A percentile compares a stretch with the other conserved stretches of the same genome.
Conservation (phyloP, 2,113 vertebrate genomes). For the Ammospiza caudacuta region DNA sequence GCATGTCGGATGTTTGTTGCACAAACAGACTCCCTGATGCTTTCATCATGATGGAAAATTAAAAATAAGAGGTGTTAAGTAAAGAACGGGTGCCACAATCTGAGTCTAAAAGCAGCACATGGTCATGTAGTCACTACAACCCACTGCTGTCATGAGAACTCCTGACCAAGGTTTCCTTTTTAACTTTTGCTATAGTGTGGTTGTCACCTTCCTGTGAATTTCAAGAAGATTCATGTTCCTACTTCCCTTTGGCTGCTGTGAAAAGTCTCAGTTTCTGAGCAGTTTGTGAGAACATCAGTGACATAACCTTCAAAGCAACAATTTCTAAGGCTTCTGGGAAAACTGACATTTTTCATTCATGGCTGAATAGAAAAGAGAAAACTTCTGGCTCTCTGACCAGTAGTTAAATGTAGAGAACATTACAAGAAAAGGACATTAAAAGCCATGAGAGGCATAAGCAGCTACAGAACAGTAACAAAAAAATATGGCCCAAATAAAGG, state of each 20-base stretch:
- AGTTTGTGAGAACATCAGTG: neutral
- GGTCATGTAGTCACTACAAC: neutral
- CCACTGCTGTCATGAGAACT: neutral
- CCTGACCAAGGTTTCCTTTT: neutral
- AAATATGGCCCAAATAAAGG: neutral
- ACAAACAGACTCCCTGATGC: neutral
- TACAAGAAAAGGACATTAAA: neutral
- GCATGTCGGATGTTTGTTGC: neutral
- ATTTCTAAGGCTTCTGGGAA: neutral
- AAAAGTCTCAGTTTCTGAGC: neutral
- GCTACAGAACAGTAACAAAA: neutral
- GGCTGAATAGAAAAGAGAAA: neutral
- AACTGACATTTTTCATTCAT: neutral
- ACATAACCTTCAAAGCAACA: neutral
- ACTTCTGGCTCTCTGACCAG: neutral
- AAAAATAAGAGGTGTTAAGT: neutral
- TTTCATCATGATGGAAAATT: neutral
- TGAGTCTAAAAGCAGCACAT: neutral
- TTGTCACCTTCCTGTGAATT: conserved; percentile 15
- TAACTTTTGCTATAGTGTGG: neutral
- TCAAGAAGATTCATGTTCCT: neutral
- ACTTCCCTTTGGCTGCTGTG: neutral
- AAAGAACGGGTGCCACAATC: neutral
- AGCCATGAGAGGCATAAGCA: neutral
- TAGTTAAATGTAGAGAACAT: neutral